Percentiles rank a stretch among this genome's conserved stretches.
Conservation (phyloP, 92 coral and sea anemone species). For the Virgularia gustaviana region DNA sequence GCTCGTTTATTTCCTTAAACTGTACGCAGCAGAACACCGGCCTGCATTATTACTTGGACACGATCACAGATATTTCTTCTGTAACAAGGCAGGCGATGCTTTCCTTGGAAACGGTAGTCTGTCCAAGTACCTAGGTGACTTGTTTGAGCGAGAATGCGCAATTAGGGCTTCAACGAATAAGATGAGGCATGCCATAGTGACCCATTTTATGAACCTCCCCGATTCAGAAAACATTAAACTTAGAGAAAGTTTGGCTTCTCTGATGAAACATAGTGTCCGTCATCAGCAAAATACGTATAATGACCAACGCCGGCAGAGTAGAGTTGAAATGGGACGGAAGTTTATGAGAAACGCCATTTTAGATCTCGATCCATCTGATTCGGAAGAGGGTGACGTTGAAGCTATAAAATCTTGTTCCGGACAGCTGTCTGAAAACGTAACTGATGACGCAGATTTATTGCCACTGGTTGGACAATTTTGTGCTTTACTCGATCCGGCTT, state of each 20-base stretch:
- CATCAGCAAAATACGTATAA: slow-evolving; percentile 33
- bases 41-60: slow-evolving; percentile 15
- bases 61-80: slow-evolving; percentile 21
- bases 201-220: slow-evolving; percentile 13
- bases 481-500: slow-evolving; percentile 28
- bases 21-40: slow-evolving; percentile 18
- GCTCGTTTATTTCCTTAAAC: slow-evolving; percentile 30
- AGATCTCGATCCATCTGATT: slow-evolving; percentile 3
- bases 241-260: slow-evolving; percentile 33
- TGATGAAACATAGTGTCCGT: slow-evolving; percentile 29
- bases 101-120: slow-evolving; percentile 6
- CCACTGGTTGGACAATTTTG: slow-evolving; percentile 18
- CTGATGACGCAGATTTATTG: slow-evolving; percentile 21
- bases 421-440: not conserved
- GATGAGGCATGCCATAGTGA: slow-evolving; percentile 28
- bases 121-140: slow-evolving; percentile 9
- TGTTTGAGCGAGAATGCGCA: slow-evolving; percentile 14
- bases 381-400: not conserved
- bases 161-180: slow-evolving; percentile 27
- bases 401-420: not conserved
- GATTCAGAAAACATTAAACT: slow-evolving; percentile 21
- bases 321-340: not conserved
- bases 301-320: slow-evolving; percentile 15
- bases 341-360: not conserved
- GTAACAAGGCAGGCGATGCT: slow-evolving; percentile 28